Evolutionary conservation across 1,140 invertebrate species (phyloP).

Genomic region (Cherax quadricarinatus): DNA sequence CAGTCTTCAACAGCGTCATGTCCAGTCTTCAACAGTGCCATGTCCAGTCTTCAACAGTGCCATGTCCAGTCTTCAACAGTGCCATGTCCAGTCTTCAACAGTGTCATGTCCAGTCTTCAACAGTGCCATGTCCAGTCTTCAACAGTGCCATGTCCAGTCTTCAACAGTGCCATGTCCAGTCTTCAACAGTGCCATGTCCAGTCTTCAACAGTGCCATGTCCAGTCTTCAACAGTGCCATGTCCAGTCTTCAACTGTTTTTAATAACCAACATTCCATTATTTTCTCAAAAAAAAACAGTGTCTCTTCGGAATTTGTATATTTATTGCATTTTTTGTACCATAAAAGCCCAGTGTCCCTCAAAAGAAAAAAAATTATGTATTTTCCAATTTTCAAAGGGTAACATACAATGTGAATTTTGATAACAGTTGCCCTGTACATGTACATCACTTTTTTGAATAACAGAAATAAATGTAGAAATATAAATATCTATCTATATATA

Average conservation of each 20-base stretch:
- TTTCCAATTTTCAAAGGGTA: not conserved
- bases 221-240: no score
- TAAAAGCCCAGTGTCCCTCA: not conserved
- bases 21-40: no score
- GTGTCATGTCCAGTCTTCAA: no score
- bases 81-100: no score
- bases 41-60: no score
- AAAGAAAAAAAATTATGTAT: slow-evolving; percentile 11
- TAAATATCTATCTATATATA: slow-evolving; percentile 6
- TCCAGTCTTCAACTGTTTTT: not conserved
- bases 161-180: no score
- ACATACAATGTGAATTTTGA: slow-evolving; percentile 1
- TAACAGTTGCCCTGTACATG: not conserved
- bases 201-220: no score
- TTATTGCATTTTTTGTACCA: not conserved
- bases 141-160: no score
- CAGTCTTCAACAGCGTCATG: no score
- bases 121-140: no score
- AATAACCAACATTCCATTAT: not conserved
- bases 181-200: no score
- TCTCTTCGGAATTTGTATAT: slow-evolving; percentile 19
- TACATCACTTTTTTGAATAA: not conserved
- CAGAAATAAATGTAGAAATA: slow-evolving; percentile 17
- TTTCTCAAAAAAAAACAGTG: not conserved
- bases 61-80: no score